Percentiles rank a stretch among this genome's conserved stretches.
Conservation (phyloP, 2,113 vertebrate species). For the Nibea coibor region DNA sequence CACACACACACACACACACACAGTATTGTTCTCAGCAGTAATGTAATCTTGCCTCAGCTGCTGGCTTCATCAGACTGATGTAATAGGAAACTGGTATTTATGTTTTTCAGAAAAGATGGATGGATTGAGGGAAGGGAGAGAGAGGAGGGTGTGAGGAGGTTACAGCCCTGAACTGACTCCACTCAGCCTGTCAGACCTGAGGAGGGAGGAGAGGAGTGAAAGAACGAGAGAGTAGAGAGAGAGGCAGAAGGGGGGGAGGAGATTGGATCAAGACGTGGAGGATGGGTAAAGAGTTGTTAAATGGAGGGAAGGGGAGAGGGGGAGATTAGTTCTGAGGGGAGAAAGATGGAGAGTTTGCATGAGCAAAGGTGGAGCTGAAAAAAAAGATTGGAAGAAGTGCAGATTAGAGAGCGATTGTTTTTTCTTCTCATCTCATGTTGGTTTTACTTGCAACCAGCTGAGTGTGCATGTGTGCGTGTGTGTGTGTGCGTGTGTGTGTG, state of each 20-base stretch:
- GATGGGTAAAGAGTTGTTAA: slow-evolving; percentile 51
- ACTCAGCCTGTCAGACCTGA: slow-evolving; percentile 29
- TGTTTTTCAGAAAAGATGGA: slow-evolving; percentile 73
- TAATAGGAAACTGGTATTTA: slow-evolving; percentile 80
- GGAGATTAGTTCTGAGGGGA: slow-evolving; percentile 30
- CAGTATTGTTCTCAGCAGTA: slow-evolving; percentile 69
- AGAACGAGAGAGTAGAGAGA: neutral
- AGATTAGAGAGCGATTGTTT: slow-evolving; percentile 54
- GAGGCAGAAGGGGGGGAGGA: neutral
- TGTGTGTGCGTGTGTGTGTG: neutral
- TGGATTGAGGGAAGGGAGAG: slow-evolving; percentile 31
- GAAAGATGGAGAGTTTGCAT: slow-evolving; percentile 42
- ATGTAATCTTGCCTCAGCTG: slow-evolving; percentile 76
- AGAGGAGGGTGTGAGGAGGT: slow-evolving; percentile 41
- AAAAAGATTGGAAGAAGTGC: slow-evolving; percentile 46
- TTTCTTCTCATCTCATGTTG: slow-evolving; percentile 51
- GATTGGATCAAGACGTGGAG: slow-evolving; percentile 52
- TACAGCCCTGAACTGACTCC: slow-evolving; percentile 60
- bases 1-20: slow-evolving; percentile 29
- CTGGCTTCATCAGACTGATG: slow-evolving; percentile 78
- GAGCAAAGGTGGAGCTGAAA: slow-evolving; percentile 41
- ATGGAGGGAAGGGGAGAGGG: slow-evolving; percentile 29
- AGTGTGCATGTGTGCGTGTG: slow-evolving; percentile 2
- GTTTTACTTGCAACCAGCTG: slow-evolving; percentile 26
- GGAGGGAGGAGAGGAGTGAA: neutral